Conservation (phyloP, 2,113 vertebrate species). For the Chionis minor region DNA sequence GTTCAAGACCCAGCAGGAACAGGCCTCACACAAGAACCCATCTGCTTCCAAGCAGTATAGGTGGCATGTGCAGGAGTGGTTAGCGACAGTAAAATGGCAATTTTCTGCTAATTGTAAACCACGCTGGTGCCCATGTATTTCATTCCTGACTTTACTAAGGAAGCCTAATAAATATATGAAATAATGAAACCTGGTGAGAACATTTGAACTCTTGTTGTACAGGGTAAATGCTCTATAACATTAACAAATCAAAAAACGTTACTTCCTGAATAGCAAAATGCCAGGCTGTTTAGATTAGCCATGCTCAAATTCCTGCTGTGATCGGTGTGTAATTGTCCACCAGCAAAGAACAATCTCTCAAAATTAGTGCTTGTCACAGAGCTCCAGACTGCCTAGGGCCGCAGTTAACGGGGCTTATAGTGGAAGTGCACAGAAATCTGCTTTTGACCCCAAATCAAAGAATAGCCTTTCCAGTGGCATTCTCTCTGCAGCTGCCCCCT, state of each 20-base stretch:
- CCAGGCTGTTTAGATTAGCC: slow-evolving; percentile 55
- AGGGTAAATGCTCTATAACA: slow-evolving; percentile 48
- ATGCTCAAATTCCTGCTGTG: slow-evolving; percentile 44
- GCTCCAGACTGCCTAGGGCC: slow-evolving; percentile 30
- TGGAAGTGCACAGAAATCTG: background rate
- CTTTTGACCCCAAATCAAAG: slow-evolving; percentile 25
- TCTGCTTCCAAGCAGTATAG: background rate
- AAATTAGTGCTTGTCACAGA: slow-evolving; percentile 61
- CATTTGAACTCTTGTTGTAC: slow-evolving; percentile 23
- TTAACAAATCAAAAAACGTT: slow-evolving; percentile 59
- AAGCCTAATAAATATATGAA: background rate
- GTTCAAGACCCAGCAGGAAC: background rate
- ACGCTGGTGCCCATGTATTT: background rate
- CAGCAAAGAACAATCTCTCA: slow-evolving; percentile 59
- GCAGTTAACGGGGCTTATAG: background rate
- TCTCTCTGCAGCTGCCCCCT: background rate
- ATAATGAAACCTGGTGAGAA: slow-evolving; percentile 22
- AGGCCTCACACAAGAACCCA: background rate
- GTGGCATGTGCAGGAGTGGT: background rate
- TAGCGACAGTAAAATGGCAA: background rate
- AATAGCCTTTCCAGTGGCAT: background rate
- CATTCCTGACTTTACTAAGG: background rate
- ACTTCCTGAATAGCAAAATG: slow-evolving; percentile 40
- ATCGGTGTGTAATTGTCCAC: slow-evolving; percentile 60
- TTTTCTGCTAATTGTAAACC: slow-evolving; percentile 31